phyloP scores from a whole-genome alignment of 1,140 invertebrate species.

The Cydia strobilella region DNA sequence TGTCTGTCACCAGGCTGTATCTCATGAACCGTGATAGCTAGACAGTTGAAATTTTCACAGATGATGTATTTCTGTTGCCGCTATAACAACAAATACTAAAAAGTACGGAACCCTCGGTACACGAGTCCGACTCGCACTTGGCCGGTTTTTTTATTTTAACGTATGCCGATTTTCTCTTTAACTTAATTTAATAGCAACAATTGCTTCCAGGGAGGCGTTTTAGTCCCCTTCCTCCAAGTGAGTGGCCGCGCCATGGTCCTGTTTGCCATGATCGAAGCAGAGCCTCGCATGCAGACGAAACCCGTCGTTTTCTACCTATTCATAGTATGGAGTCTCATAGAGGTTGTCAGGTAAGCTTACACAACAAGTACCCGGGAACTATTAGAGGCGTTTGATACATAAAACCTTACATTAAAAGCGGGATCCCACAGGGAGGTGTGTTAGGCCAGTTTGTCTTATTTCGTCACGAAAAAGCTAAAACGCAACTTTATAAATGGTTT shows the following conservation, averaged over 20 bases:
- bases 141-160: no score
- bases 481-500: background rate
- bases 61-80: no score
- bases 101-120: no score
- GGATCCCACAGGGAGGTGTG: constrained; percentile 49
- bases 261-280: constrained; percentile 91
- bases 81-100: no score
- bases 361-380: background rate
- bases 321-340: constrained; percentile 89
- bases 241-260: constrained; percentile 89
- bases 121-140: no score
- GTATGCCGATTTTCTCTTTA: no score
- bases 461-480: background rate
- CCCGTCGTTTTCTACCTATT: constrained; percentile 94
- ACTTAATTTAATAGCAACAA: background rate
- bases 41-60: no score
- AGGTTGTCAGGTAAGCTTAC: constrained; percentile 86
- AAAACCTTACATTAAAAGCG: no score
- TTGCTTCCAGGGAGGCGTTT: constrained; percentile 55
- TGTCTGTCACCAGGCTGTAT: no score
- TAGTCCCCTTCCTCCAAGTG: constrained; percentile 85
- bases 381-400: no score
- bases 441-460: no score
- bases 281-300: constrained; percentile 92
- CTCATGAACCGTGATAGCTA: no score